Evolutionary conservation across 2,888 invertebrate species (phyloP).

Genomic region (Invenusta paracnida): DNA sequence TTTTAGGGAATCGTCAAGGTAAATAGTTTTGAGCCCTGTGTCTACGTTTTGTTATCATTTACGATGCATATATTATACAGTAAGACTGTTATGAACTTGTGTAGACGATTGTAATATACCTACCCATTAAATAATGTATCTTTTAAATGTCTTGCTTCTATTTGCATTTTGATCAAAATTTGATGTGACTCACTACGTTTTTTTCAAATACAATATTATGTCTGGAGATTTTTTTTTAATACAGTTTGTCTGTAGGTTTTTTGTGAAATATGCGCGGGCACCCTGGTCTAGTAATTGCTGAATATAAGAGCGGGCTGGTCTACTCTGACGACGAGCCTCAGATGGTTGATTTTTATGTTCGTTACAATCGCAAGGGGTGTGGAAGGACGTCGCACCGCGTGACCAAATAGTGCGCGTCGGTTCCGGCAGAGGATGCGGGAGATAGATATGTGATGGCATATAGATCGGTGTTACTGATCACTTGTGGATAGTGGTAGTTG

Average conservation of each 20-base stretch:
- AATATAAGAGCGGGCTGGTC: too few species aligned
- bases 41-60: neutral
- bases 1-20: neutral
- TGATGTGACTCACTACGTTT: neutral
- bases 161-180: neutral
- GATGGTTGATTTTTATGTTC: too few species aligned
- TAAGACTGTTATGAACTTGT: neutral
- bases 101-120: neutral
- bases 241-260: neutral
- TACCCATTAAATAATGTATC: neutral
- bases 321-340: too few species aligned
- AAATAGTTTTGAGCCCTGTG: neutral
- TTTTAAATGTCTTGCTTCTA: neutral
- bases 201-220: neutral
- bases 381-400: too few species aligned
- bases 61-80: neutral
- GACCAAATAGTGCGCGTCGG: too few species aligned
- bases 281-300: too few species aligned
- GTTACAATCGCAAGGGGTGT: too few species aligned
- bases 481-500: too few species aligned
- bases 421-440: too few species aligned
- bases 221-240: neutral
- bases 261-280: neutral
- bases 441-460: too few species aligned
- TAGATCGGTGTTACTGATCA: too few species aligned